Conservation (phyloP, 2,113 vertebrate species). For the Thymallus thymallus region DNA sequence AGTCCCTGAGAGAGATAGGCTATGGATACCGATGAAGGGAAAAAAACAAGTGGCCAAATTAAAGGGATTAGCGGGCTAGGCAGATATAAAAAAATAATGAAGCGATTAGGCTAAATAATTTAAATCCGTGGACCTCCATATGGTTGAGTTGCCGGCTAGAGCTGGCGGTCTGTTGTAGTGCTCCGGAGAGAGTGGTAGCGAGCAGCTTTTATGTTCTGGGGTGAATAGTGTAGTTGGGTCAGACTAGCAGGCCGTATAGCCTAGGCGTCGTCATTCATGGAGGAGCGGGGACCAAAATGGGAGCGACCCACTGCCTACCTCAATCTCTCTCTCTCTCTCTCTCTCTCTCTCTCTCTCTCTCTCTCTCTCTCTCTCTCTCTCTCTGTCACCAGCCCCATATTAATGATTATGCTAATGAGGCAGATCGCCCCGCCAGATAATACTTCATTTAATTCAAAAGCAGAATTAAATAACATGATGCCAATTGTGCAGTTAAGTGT, state of each 20-base stretch:
- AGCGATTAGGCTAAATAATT: slow-evolving; percentile 78
- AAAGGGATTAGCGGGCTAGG: slow-evolving; percentile 68
- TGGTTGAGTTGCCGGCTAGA: slow-evolving; percentile 71
- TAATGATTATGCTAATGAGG: slow-evolving; percentile 74
- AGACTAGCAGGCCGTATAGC: too few species aligned
- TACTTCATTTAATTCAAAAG: slow-evolving; percentile 68
- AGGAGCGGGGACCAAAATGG: slow-evolving; percentile 52
- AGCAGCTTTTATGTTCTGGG: slow-evolving; percentile 60
- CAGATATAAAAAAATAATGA: slow-evolving; percentile 76
- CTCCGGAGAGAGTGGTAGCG: slow-evolving; percentile 44
- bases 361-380: too few species aligned
- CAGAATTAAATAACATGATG: slow-evolving; percentile 73
- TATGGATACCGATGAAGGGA: slow-evolving; percentile 31
- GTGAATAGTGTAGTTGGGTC: slow-evolving; percentile 63
- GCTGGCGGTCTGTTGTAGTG: slow-evolving; percentile 41
- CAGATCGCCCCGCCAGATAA: slow-evolving; percentile 66
- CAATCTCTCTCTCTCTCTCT: not conserved
- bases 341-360: too few species aligned
- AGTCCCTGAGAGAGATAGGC: too few species aligned
- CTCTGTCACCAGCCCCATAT: slow-evolving; percentile 49
- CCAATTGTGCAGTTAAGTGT: slow-evolving; percentile 65
- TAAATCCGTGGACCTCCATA: slow-evolving; percentile 74
- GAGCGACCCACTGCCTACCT: slow-evolving; percentile 41
- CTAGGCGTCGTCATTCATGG: slow-evolving; percentile 40
- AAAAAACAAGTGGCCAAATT: slow-evolving; percentile 63